Evolutionary conservation across 2,888 invertebrate genomes (phyloP), one percentile per base, ranked within the genome.

Genomic region (Tiphia femorata): DNA sequence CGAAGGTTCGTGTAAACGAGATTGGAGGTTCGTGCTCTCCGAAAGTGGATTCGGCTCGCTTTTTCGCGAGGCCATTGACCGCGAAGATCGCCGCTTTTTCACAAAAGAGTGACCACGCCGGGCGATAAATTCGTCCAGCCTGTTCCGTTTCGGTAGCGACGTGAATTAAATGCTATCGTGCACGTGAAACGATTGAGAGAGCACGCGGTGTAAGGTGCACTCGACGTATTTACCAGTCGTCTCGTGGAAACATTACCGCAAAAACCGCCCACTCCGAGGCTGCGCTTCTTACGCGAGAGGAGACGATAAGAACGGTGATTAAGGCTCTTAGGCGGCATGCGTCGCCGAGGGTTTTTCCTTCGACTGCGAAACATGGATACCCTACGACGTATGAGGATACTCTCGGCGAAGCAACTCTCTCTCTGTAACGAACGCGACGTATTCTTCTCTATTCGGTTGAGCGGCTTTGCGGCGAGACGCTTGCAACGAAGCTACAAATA

Each of bases 361-460:
- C n/a, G n/a, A n/a, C n/a, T n/a, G n/a, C n/a, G n/a, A n/a, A n/a
- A n/a, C n/a, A n/a, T n/a, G n/a, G n/a, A n/a, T n/a, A n/a, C n/a
- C n/a, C n/a, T n/a, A n/a, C n/a, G n/a, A n/a, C n/a, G n/a, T n/a
- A n/a, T n/a, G n/a, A n/a, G n/a, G n/a, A n/a, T n/a, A n/a, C n/a
- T n/a, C n/a, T n/a, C n/a, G n/a, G n/a, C n/a, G n/a, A n/a, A n/a
- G n/a, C n/a, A n/a, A n/a, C n/a, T n/a, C n/a, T n/a, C n/a, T n/a
- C n/a, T n/a, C n/a, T n/a, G n/a, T n/a, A n/a, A n/a, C 69, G 69
- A 57, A 8, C 56, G 12, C 62, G 57, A 49, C 57, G 52, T 62
- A 72, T 77, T 76, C 75, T 69, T 64, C 65, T 69, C n/a, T n/a
- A n/a, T n/a, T n/a, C 69, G 61, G 67, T 61, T 68, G 74, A 64